Evolutionary conservation across 1,140 invertebrate species (phyloP).

Genomic region (Macrotrachela quadricornifera): DNA sequence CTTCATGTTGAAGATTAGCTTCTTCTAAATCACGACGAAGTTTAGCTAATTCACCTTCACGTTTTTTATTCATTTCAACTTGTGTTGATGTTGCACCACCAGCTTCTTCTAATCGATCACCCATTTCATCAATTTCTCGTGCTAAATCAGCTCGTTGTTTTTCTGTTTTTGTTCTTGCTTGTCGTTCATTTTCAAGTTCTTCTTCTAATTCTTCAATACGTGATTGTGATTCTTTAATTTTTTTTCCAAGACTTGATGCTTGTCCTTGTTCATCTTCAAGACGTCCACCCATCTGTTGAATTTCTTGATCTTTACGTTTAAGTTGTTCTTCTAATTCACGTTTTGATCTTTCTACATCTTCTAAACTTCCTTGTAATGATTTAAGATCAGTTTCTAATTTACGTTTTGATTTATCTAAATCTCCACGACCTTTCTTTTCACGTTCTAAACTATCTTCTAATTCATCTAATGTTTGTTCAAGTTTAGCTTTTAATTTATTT

Average conservation of each 20-base stretch:
- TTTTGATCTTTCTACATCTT: conserved; percentile 88
- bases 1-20: conserved; percentile 90
- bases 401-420: conserved; percentile 87
- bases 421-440: conserved; percentile 89
- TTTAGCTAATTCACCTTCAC: conserved; percentile 90
- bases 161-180: conserved; percentile 60
- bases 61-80: conserved; percentile 97
- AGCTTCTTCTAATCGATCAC: conserved; percentile 87
- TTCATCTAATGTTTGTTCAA: conserved; percentile 90
- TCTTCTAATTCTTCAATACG: conserved; percentile 89
- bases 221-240: conserved; percentile 73
- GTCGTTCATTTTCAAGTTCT: conserved; percentile 85
- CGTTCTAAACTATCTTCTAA: conserved; percentile 87
- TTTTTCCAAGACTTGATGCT: conserved; percentile 79
- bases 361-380: conserved; percentile 86
- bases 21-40: conserved; percentile 92
- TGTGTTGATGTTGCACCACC: conserved; percentile 95
- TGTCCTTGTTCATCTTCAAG: conserved; percentile 91
- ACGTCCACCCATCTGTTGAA: conserved; percentile 73
- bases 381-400: conserved; percentile 86
- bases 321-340: conserved; percentile 75
- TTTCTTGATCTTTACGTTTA: conserved; percentile 70
- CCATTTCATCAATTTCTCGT: conserved; percentile 83
- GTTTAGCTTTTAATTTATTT: conserved; percentile 91
- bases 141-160: conserved; percentile 86